Evolutionary conservation across 1,140 invertebrate species (phyloP).

Genomic region (Panagrolaimus sp.): DNA sequence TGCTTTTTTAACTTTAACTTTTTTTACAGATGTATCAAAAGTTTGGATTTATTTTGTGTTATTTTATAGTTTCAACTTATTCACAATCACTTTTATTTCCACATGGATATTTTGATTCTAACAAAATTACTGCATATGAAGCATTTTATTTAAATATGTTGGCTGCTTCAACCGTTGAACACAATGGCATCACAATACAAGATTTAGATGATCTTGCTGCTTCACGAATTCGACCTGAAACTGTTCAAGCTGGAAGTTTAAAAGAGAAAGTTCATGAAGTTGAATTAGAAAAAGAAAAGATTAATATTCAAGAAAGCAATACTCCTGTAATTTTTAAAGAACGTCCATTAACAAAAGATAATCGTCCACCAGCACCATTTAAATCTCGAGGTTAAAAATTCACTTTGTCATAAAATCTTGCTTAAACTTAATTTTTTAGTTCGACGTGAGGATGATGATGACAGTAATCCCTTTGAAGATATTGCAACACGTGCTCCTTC

Average conservation of each 20-base stretch:
- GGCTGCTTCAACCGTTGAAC: background rate
- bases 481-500: conserved; percentile 10
- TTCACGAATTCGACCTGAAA: background rate
- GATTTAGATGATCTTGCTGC: conserved; percentile 9
- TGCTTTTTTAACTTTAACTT: too few relatives aligned
- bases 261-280: background rate
- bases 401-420: background rate
- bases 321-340: background rate
- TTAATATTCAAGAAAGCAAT: background rate
- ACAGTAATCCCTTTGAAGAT: conserved; percentile 5
- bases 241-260: background rate
- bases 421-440: background rate
- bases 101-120: conserved; percentile 17
- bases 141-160: conserved; percentile 17
- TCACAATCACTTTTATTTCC: conserved; percentile 14
- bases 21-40: too few relatives aligned
- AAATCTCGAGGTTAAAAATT: conserved; percentile 2
- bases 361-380: conserved; percentile 8
- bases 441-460: background rate
- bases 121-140: conserved; percentile 9
- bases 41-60: too few relatives aligned
- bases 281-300: background rate
- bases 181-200: conserved; percentile 10
- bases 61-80: background rate
- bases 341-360: background rate